phyloP scores from a whole-genome alignment of 2,888 invertebrate species.

The Alentia gelatinosa region DNA sequence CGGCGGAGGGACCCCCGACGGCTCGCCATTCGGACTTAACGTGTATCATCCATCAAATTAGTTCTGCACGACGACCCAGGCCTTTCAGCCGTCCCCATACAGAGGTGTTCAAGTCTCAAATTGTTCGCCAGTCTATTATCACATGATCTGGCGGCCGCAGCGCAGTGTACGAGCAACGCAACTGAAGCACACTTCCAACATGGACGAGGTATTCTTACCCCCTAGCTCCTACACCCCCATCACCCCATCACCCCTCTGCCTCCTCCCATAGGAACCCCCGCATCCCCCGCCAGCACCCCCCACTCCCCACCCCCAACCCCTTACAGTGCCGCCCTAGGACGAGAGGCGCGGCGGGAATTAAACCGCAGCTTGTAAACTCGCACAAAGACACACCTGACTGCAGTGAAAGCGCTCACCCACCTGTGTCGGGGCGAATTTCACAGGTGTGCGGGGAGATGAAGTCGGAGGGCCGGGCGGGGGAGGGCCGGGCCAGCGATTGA shows the following conservation, averaged over 20 bases:
- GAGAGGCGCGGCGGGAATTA: neutral
- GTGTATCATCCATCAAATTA: slow-evolving; percentile 50
- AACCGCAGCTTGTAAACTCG: slow-evolving; percentile 16
- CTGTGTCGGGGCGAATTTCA: slow-evolving; percentile 23
- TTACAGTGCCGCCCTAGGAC: no score
- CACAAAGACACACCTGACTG: slow-evolving; percentile 40
- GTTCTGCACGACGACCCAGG: neutral
- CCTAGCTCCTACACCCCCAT: neutral
- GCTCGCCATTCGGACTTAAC: neutral
- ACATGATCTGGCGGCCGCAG: slow-evolving; percentile 37
- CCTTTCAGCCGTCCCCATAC: neutral
- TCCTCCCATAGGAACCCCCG: neutral
- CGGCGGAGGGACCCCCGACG: neutral
- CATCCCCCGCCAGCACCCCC: neutral
- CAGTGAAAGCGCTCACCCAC: slow-evolving; percentile 19
- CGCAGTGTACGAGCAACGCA: slow-evolving; percentile 25
- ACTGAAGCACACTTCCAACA: slow-evolving; percentile 44
- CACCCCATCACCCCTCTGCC: neutral
- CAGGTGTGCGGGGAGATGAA: slow-evolving; percentile 40
- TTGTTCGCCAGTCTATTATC: slow-evolving; percentile 48
- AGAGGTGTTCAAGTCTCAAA: slow-evolving; percentile 37
- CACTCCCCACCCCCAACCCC: neutral
- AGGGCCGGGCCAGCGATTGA: slow-evolving; percentile 2
- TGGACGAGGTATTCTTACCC: neutral
- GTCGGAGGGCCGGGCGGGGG: slow-evolving; percentile 3